Conservation (phyloP, 2,888 invertebrate genomes). For the Pediacus dermestoides region DNA sequence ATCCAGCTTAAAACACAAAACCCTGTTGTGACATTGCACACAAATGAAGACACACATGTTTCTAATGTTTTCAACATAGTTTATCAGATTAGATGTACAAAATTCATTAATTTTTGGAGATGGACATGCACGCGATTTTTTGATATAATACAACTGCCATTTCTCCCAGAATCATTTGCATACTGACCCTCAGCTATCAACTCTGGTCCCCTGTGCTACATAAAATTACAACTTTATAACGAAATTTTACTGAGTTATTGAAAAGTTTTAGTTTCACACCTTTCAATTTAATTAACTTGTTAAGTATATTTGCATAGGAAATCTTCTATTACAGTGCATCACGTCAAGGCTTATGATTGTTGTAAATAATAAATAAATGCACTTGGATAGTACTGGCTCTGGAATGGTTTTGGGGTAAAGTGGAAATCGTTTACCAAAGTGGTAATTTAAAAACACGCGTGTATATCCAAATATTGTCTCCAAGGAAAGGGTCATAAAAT, state of each 20-base stretch:
- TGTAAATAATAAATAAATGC: no score
- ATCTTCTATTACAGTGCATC: no score
- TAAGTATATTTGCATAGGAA: no score
- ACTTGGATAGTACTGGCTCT: no score
- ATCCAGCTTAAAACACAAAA: no score
- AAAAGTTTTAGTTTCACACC: slow-evolving; percentile 1
- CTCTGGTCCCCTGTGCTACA: slow-evolving; percentile 24
- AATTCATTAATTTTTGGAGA: slow-evolving; percentile 17
- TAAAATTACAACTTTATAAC: slow-evolving; percentile 34
- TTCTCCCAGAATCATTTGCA: slow-evolving; percentile 6
- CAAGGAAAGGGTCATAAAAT: slow-evolving; percentile 35
- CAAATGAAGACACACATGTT: slow-evolving; percentile 30
- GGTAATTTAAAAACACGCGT: slow-evolving; percentile 24
- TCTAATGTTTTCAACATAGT: slow-evolving; percentile 31
- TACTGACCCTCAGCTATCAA: slow-evolving; percentile 6
- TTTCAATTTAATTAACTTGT: no score
- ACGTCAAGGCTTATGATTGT: no score
- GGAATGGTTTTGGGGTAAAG: no score
- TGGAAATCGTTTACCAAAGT: no score
- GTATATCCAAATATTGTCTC: slow-evolving; percentile 19
- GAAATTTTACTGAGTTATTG: slow-evolving; percentile 13
- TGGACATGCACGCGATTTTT: slow-evolving; percentile 17
- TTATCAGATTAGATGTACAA: slow-evolving; percentile 30
- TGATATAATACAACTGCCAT: neutral
- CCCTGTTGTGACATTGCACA: slow-evolving; percentile 19